Conservation (phyloP, 2,888 invertebrate genomes). For the Iselma pallidipennis region DNA sequence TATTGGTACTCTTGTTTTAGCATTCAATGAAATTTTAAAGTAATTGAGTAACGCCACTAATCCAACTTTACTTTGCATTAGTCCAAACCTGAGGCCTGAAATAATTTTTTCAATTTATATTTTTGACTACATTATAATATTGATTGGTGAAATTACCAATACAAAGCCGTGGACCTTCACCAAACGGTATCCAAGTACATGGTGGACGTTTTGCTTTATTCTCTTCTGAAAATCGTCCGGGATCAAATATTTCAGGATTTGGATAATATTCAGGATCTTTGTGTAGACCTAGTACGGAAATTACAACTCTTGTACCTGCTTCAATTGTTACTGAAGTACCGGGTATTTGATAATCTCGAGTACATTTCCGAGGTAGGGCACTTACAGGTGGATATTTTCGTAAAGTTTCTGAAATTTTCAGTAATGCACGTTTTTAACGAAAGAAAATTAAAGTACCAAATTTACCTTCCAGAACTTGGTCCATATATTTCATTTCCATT, state of each 20-base stretch:
- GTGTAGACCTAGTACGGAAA: constrained; percentile 18
- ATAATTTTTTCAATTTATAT: no score
- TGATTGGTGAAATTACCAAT: constrained; percentile 36
- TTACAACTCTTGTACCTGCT: background rate
- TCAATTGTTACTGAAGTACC: background rate
- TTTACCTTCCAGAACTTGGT: constrained; percentile 52
- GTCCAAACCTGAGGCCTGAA: background rate
- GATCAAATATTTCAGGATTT: constrained; percentile 29
- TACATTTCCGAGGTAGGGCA: background rate
- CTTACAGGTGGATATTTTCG: background rate
- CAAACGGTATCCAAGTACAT: constrained; percentile 42
- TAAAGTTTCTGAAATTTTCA: background rate
- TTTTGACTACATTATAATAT: background rate
- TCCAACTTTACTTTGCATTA: background rate
- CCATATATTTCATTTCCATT: constrained; percentile 57
- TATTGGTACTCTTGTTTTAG: background rate
- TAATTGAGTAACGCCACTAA: background rate
- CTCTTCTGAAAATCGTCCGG: constrained; percentile 26
- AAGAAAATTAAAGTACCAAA: no score
- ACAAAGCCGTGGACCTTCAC: constrained; percentile 46
- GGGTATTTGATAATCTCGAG: background rate
- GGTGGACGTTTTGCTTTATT: constrained; percentile 14
- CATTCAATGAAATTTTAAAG: background rate
- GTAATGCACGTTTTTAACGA: no score
- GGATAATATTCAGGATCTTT: constrained; percentile 31